Evolutionary conservation across 2,113 vertebrate genomes (phyloP).

Genomic region (Sprattus sprattus): DNA sequence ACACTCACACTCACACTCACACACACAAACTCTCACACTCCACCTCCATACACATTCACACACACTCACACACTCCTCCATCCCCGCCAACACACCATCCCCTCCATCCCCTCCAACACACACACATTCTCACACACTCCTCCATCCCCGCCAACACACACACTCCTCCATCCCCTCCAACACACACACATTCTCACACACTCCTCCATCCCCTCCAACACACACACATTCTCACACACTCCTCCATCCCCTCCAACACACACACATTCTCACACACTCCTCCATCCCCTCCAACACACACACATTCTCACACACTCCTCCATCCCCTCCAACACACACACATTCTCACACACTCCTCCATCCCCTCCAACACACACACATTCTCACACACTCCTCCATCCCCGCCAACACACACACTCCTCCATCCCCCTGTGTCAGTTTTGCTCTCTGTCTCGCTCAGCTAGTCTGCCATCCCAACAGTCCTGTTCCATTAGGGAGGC

Average conservation of each 20-base stretch:
- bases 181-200: neutral
- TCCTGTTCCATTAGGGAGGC: neutral
- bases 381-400: neutral
- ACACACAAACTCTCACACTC: neutral
- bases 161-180: neutral
- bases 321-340: no score
- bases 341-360: neutral
- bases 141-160: slow-evolving; percentile 7
- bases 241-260: neutral
- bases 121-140: neutral
- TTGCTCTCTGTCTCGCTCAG: neutral
- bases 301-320: neutral
- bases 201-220: no score
- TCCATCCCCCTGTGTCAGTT: neutral
- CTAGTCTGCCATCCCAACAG: neutral
- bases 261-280: neutral
- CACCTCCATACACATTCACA: neutral
- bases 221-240: neutral
- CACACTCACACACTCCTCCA: neutral
- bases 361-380: no score
- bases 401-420: neutral
- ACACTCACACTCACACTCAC: neutral
- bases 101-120: neutral
- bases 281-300: no score
- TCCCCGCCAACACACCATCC: neutral